These are phyloP conservation scores for Alcedo atthis DNA, from an alignment of 2,797 vertebrate species.

Conservation along the genomic window DNA sequence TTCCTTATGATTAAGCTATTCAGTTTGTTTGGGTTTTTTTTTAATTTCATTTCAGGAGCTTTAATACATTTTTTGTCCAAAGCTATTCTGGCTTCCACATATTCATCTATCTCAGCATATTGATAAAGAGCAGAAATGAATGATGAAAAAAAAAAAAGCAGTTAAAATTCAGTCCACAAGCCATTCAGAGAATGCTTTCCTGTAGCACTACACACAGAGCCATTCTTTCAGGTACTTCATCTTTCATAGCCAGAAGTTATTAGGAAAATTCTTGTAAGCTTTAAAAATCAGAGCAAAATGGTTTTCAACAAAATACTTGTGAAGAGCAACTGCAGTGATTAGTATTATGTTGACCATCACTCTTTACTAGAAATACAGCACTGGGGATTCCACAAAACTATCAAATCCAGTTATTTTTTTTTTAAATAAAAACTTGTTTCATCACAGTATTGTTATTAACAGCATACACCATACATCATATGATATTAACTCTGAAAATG, in stretches of 20 bases:
- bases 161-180: neutral
- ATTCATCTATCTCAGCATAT: neutral
- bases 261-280: neutral
- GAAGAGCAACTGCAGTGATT: neutral
- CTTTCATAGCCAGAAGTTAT: neutral
- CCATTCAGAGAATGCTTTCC: neutral
- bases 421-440: slow-evolving; percentile 4
- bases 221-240: neutral
- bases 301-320: neutral
- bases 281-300: neutral
- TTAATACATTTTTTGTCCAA: neutral
- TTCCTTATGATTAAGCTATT: neutral
- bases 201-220: neutral
- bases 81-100: neutral
- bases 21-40: too few species aligned
- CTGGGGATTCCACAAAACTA: neutral
- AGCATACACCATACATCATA: slow-evolving; percentile 15
- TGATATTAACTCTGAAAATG: slow-evolving; percentile 10
- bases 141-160: neutral
- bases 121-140: neutral
- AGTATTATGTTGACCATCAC: neutral
- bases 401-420: neutral
- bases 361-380: slow-evolving; percentile 12
- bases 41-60: neutral
- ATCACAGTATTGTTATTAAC: slow-evolving; percentile 36